Percentiles rank a stretch among this genome's conserved stretches.
Conservation (phyloP, 2,888 invertebrate species). For the Choristoneura rosaceana region DNA sequence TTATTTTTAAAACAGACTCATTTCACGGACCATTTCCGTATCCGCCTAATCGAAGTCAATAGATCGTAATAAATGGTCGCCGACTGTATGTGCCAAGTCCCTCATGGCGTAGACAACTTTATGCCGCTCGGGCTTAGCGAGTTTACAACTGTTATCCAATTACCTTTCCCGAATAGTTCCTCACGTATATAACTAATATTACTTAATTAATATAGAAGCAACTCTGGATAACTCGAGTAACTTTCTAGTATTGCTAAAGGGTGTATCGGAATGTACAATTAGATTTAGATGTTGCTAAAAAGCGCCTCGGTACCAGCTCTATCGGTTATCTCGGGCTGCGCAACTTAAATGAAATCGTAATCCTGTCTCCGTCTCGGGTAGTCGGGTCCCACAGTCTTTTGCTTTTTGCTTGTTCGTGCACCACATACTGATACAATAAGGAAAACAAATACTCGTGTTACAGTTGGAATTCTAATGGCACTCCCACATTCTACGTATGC, state of each 20-base stretch:
- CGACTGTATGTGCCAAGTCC: slow-evolving; percentile 23
- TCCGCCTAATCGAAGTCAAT: slow-evolving; percentile 8
- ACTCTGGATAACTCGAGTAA: slow-evolving; percentile 14
- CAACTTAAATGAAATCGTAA: slow-evolving; percentile 11
- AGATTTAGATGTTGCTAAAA: slow-evolving; percentile 9
- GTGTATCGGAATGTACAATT: slow-evolving; percentile 24
- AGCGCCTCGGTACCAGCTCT: background rate
- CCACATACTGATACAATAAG: background rate
- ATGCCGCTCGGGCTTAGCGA: slow-evolving; percentile 28
- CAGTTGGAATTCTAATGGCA: slow-evolving; percentile 14
- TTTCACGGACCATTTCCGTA: background rate
- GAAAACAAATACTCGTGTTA: slow-evolving; percentile 2
- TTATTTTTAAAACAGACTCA: background rate
- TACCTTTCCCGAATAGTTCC: slow-evolving; percentile 33
- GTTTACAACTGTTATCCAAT: slow-evolving; percentile 41
- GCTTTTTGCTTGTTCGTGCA: background rate
- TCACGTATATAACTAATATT: slow-evolving; percentile 20
- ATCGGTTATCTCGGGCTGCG: background rate
- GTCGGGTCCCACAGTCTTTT: background rate
- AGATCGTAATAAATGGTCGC: slow-evolving; percentile 13
- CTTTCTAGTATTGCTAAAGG: slow-evolving; percentile 9
- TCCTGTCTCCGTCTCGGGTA: background rate
- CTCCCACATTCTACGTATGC: background rate
- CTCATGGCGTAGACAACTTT: slow-evolving; percentile 25
- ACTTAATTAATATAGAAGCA: slow-evolving; percentile 22